Evolutionary conservation across 2,113 vertebrate genomes (phyloP).

Genomic region (Lipotes vexillifer): DNA sequence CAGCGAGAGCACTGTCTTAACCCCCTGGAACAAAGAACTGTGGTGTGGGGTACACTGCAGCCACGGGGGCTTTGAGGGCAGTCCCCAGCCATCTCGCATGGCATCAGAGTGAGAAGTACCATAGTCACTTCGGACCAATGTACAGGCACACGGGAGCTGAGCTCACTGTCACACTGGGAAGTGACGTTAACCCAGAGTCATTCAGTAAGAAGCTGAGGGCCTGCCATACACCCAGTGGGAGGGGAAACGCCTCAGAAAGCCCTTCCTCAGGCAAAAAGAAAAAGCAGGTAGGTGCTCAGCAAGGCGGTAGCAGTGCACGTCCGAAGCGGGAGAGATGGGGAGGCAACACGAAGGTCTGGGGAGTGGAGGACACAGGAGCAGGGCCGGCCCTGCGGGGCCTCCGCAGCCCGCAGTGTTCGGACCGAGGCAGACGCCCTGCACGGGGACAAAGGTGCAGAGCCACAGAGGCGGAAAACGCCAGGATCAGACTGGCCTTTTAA

Average conservation of each 20-base stretch:
- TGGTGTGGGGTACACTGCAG: neutral
- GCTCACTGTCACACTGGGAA: neutral
- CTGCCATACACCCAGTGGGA: fast-evolving
- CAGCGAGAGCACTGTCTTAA: neutral
- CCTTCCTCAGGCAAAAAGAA: neutral
- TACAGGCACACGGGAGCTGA: neutral
- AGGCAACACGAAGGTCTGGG: neutral
- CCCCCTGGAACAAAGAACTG: neutral
- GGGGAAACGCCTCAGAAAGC: neutral
- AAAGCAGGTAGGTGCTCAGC: neutral
- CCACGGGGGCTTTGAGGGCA: fast-evolving
- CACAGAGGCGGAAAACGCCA: neutral
- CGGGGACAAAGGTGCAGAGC: neutral
- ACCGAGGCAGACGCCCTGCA: fast-evolving
- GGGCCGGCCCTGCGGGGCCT: neutral
- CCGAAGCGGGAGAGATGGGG: neutral
- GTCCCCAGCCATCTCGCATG: neutral
- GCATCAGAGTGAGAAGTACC: neutral
- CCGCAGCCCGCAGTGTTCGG: fast-evolving
- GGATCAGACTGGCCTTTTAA: neutral
- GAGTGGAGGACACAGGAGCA: neutral
- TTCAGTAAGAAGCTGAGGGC: neutral
- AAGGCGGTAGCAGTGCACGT: neutral
- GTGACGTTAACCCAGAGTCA: neutral
- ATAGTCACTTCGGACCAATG: neutral